Evolutionary conservation across 2,797 vertebrate genomes (phyloP).

Genomic region (Dendrocincla fuliginosa): DNA sequence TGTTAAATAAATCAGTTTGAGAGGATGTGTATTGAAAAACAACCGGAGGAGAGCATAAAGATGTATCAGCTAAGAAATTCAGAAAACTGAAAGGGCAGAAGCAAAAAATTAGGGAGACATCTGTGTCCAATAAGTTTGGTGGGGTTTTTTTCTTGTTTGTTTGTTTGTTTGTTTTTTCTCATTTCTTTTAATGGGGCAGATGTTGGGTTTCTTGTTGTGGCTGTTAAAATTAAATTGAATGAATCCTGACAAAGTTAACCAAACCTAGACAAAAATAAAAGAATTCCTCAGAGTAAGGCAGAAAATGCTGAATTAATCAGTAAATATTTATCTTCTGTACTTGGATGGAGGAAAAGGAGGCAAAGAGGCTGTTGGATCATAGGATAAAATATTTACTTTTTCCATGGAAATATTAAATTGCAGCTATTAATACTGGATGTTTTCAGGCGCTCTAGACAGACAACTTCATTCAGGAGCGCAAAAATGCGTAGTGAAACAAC

Average conservation of each 20-base stretch:
- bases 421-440: not conserved
- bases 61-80: not conserved
- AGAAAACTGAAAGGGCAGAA: not conserved
- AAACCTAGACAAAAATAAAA: not conserved
- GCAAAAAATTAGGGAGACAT: not conserved
- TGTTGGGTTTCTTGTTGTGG: not conserved
- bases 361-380: not conserved
- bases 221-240: not conserved
- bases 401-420: not conserved
- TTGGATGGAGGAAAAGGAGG: not conserved
- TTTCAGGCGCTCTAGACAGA: not conserved
- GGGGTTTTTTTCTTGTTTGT: not conserved
- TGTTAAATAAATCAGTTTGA: not conserved
- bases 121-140: not conserved
- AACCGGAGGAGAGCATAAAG: not conserved
- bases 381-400: not conserved
- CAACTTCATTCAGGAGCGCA: not conserved
- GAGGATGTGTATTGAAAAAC: not conserved
- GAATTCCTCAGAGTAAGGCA: not conserved
- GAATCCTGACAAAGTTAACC: not conserved
- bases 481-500: not conserved
- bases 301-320: not conserved
- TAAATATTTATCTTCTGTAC: not conserved
- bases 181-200: not conserved
- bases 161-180: fast-evolving